Conservation (phyloP, 92 coral and sea anemone genomes). For the Porites rus region DNA sequence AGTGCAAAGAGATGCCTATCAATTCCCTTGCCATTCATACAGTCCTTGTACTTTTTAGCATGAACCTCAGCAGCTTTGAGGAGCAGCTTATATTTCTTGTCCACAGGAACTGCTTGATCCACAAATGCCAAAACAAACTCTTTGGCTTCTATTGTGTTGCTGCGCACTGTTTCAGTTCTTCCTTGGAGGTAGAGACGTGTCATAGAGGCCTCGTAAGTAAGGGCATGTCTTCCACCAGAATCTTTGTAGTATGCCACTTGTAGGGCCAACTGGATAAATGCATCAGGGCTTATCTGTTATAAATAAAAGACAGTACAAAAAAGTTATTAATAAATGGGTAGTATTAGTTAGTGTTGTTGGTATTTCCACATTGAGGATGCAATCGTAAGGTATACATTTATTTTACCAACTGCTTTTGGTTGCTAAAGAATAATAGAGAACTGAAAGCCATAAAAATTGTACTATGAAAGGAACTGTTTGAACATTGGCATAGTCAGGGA, state of each 20-base stretch:
- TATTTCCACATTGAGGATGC: too few relatives aligned
- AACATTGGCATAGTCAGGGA: too few relatives aligned
- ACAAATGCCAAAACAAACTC: constrained; percentile 86
- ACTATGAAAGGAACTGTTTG: too few relatives aligned
- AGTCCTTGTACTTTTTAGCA: constrained; percentile 91
- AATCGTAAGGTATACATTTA: too few relatives aligned
- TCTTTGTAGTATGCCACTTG: constrained; percentile 92
- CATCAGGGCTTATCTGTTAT: constrained; percentile 93
- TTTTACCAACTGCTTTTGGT: too few relatives aligned
- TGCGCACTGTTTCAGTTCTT: constrained; percentile 97
- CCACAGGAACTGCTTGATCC: constrained; percentile 56
- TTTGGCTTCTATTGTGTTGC: constrained; percentile 80
- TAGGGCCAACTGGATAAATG: constrained; percentile 93
- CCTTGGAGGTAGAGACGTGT: constrained; percentile 96
- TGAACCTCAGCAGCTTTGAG: constrained; percentile 76
- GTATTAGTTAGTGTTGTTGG: too few relatives aligned
- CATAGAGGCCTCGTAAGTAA: constrained; percentile 96
- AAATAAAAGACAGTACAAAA: neutral
- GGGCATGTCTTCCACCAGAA: constrained; percentile 84
- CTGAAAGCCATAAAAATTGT: too few relatives aligned
- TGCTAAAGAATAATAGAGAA: too few relatives aligned
- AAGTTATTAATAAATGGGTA: too few relatives aligned
- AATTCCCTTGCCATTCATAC: constrained; percentile 97
- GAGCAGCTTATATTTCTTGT: constrained; percentile 69
- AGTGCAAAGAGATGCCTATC: constrained; percentile 97